These are phyloP conservation scores for Cyphomyrus discorhynchus DNA, from an alignment of 2,113 vertebrate genomes.

Conservation along the genomic window DNA sequence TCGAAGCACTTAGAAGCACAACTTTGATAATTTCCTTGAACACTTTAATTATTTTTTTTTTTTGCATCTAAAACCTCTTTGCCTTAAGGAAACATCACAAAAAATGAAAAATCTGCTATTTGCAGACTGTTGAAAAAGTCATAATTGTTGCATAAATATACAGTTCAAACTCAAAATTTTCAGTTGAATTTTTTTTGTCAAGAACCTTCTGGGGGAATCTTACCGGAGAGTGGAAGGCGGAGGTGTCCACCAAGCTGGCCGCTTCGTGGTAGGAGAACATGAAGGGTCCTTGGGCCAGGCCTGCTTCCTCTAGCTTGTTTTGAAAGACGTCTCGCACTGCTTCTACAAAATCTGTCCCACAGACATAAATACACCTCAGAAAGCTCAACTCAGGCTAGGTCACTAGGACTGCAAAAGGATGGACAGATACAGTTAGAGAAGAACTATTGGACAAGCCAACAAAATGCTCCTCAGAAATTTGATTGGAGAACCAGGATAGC, in stretches of 20 bases:
- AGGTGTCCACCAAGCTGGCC: slow-evolving; percentile 77
- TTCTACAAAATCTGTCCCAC: slow-evolving; percentile 69
- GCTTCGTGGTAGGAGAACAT: slow-evolving; percentile 78
- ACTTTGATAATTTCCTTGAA: slow-evolving; percentile 20
- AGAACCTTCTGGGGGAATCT: slow-evolving; percentile 31
- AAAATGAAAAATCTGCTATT: background rate
- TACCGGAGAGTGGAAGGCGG: slow-evolving; percentile 78
- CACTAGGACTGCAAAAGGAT: background rate
- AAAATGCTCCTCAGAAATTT: background rate
- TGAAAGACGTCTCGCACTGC: slow-evolving; percentile 63
- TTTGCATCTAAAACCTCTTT: slow-evolving; percentile 1
- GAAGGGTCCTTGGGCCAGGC: slow-evolving; percentile 59
- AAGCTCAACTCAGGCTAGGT: background rate
- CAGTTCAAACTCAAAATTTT: background rate
- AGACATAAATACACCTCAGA: background rate
- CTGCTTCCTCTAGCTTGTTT: slow-evolving; percentile 67
- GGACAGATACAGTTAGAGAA: background rate
- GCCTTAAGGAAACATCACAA: background rate
- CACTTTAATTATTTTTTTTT: background rate
- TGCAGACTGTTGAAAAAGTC: background rate
- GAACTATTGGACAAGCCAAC: background rate
- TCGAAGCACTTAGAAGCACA: slow-evolving; percentile 23
- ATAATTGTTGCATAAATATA: background rate
- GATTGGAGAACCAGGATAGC: background rate
- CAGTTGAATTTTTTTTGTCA: background rate